Evolutionary conservation across 1,140 invertebrate genomes (phyloP).

Genomic region (Trichoplusia ni): DNA sequence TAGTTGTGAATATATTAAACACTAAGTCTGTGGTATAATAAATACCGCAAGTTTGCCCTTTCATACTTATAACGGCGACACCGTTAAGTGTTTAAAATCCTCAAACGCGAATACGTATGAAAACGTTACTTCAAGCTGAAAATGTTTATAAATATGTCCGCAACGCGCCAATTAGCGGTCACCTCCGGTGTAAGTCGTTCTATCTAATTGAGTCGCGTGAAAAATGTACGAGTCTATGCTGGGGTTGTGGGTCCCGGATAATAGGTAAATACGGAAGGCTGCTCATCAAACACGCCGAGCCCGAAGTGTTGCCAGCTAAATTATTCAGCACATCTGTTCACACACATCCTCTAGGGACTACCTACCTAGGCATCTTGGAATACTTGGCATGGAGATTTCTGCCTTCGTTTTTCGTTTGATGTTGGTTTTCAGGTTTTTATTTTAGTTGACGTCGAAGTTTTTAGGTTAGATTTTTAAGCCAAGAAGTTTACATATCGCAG

Average conservation of each 20-base stretch:
- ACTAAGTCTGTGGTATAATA: too few species aligned
- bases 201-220: constrained; percentile 40
- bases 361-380: constrained; percentile 1
- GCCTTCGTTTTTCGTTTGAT: not conserved
- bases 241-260: not conserved
- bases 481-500: too few species aligned
- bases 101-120: too few species aligned
- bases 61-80: too few species aligned
- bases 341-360: constrained; percentile 25
- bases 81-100: too few species aligned
- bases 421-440: not conserved
- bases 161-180: constrained; percentile 35
- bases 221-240: constrained; percentile 21
- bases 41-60: too few species aligned
- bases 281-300: constrained; percentile 36
- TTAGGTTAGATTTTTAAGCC: too few species aligned
- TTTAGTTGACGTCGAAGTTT: not conserved
- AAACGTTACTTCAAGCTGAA: not conserved
- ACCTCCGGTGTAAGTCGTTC: constrained; percentile 41
- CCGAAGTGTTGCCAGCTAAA: constrained; percentile 50
- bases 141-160: constrained; percentile 14
- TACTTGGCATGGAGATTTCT: constrained; percentile 33
- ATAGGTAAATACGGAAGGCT: constrained; percentile 21
- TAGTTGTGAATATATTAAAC: too few species aligned
- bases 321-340: constrained; percentile 48